Percentiles rank a stretch among this genome's conserved stretches.
phyloP scores from a whole-genome alignment of 2,888 invertebrate species.

The Drosophila pseudotakahashii region DNA sequence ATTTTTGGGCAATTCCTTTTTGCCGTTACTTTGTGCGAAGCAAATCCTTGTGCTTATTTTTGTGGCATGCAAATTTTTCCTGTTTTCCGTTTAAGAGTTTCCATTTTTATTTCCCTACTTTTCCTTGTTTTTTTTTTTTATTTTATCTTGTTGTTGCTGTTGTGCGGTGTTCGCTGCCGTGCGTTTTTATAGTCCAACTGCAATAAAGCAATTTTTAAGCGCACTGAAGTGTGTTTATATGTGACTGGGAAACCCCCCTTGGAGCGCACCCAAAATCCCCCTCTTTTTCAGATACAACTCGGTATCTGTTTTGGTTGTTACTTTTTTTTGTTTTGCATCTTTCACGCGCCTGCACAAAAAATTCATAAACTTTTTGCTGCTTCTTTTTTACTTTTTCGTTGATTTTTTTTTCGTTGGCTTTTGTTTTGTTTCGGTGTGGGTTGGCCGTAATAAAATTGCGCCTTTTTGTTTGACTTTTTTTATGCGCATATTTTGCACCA shows the following conservation, averaged over 20 bases:
- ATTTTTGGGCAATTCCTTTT: constrained; percentile 58
- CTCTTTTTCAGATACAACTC: constrained; percentile 50
- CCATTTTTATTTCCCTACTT: constrained; percentile 36
- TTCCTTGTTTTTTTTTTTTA: constrained; percentile 29
- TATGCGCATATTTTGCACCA: constrained; percentile 80
- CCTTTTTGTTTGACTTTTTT: constrained; percentile 66
- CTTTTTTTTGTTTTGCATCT: constrained; percentile 68
- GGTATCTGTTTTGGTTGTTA: constrained; percentile 70
- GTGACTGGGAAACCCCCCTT: constrained; percentile 64
- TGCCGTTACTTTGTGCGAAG: constrained; percentile 60
- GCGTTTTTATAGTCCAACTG: constrained; percentile 80
- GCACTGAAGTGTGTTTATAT: constrained; percentile 79
- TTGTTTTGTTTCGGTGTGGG: constrained; percentile 39
- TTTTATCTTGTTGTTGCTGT: constrained; percentile 20
- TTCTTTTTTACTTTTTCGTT: constrained; percentile 25
- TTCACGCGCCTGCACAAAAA: constrained; percentile 80
- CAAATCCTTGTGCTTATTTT: constrained; percentile 71
- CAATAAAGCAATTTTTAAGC: constrained; percentile 80
- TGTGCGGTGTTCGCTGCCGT: constrained; percentile 53
- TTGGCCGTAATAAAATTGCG: constrained; percentile 73
- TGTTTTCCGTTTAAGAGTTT: constrained; percentile 59
- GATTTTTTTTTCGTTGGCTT: constrained; percentile 23
- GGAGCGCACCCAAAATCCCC: constrained; percentile 11
- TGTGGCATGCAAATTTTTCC: constrained; percentile 80
- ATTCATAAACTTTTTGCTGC: constrained; percentile 72